These are phyloP conservation scores for Allacma fusca DNA, from an alignment of 2,888 invertebrate species.

Conservation along the genomic window DNA sequence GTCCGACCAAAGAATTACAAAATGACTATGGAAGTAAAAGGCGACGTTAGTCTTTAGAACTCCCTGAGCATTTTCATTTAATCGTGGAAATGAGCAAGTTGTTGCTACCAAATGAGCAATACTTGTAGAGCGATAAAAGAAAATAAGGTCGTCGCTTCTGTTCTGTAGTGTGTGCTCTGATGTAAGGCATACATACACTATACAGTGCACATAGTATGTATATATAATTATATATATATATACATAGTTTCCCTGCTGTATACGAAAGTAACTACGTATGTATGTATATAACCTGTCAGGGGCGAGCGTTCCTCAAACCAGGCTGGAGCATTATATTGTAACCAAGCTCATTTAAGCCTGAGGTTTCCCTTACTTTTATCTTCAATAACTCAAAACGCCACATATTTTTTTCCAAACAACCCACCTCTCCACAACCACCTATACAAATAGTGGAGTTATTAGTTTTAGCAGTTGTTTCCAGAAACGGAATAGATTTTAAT, in stretches of 20 bases:
- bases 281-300: too few relatives aligned
- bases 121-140: conserved; percentile 28
- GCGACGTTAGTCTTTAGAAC: conserved; percentile 4
- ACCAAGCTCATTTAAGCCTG: neutral
- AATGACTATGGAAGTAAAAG: neutral
- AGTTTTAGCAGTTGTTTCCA: neutral
- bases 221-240: too few relatives aligned
- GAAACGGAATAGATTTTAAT: conserved; percentile 21
- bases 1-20: neutral
- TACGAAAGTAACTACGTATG: too few relatives aligned
- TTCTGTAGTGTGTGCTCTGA: too few relatives aligned
- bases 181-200: neutral
- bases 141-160: neutral
- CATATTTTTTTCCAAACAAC: neutral
- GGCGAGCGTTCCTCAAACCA: too few relatives aligned
- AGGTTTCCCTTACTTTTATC: conserved; percentile 10
- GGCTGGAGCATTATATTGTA: too few relatives aligned
- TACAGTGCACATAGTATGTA: too few relatives aligned
- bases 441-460: too few relatives aligned
- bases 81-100: conserved; percentile 30
- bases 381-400: neutral
- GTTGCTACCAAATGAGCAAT: conserved; percentile 18
- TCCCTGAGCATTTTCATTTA: conserved; percentile 36
- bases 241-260: neutral
- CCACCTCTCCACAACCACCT: too few relatives aligned